A percentile compares a stretch with the other conserved stretches of the same genome.
Evolutionary conservation across 2,113 vertebrate species (phyloP).

Genomic region (Ia io): DNA sequence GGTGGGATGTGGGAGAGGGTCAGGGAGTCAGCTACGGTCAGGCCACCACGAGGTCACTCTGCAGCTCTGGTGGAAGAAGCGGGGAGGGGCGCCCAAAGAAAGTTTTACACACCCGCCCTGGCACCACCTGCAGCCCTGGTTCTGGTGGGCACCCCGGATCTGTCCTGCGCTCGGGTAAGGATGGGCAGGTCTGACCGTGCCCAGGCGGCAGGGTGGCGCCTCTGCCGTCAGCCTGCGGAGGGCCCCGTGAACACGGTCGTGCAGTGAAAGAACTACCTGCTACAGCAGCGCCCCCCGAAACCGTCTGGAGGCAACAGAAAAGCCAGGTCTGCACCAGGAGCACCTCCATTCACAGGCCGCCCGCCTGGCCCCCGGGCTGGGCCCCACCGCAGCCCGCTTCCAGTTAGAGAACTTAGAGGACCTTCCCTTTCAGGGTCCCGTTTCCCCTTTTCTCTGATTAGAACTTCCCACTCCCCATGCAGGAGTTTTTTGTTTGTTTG

Average conservation of each 20-base stretch:
- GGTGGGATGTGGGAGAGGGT: not conserved
- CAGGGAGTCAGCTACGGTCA: not conserved
- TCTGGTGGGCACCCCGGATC: not conserved
- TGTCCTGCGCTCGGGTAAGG: not conserved
- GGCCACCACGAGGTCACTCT: not conserved
- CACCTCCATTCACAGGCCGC: not conserved
- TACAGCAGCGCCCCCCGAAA: not conserved
- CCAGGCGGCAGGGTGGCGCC: accelerated
- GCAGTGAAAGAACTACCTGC: no score
- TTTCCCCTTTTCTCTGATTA: not conserved
- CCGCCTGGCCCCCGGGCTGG: not conserved
- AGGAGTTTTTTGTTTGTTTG: no score
- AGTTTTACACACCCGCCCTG: slow-evolving; percentile 91
- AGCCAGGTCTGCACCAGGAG: not conserved
- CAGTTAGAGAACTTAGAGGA: not conserved
- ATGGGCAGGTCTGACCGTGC: not conserved
- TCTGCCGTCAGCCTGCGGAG: no score
- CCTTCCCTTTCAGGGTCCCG: not conserved
- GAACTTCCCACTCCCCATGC: not conserved
- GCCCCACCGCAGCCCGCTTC: accelerated
- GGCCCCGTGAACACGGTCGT: accelerated
- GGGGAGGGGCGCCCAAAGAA: slow-evolving; percentile 83
- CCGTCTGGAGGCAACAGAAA: not conserved
- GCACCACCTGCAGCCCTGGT: not conserved
- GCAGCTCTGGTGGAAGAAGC: not conserved